These are phyloP conservation scores for Molorchus minor DNA, from an alignment of 2,888 invertebrate genomes.

Conservation along the genomic window DNA sequence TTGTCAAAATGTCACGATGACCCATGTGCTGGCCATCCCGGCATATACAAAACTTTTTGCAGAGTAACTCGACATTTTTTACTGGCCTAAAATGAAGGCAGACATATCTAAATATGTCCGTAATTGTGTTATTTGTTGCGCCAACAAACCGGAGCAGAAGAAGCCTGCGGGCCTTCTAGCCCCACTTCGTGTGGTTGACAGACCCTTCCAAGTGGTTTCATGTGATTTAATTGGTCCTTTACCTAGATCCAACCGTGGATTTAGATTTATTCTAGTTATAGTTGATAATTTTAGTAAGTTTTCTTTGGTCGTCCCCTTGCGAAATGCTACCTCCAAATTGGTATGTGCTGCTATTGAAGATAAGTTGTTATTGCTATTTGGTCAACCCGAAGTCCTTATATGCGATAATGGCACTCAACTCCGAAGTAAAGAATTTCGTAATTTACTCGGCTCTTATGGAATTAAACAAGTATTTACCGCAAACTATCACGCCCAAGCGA, in stretches of 20 bases:
- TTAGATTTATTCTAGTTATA: too few species aligned
- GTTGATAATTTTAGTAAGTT: conserved; percentile 40
- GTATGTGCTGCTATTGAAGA: conserved; percentile 31
- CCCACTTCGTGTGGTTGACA: not conserved
- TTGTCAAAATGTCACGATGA: conserved; percentile 8
- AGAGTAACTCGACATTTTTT: not conserved
- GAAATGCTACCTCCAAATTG: conserved; percentile 25
- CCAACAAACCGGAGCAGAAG: conserved; percentile 26
- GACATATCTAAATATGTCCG: conserved; percentile 27
- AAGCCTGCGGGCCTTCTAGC: conserved; percentile 21
- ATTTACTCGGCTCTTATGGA: conserved; percentile 19
- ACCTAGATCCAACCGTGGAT: conserved; percentile 23
- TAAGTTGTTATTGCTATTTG: conserved; percentile 33
- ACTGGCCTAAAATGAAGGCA: conserved; percentile 28
- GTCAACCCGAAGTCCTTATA: conserved; percentile 33
- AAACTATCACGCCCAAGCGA: conserved; percentile 29
- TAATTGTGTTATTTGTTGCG: conserved; percentile 24
- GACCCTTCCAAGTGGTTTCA: conserved; percentile 34
- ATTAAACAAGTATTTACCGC: conserved; percentile 28
- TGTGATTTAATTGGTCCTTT: too few species aligned
- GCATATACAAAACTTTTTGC: conserved; percentile 19
- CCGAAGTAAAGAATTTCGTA: conserved; percentile 21
- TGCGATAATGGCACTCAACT: conserved; percentile 39
- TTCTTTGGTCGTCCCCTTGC: conserved; percentile 31
- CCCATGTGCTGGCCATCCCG: conserved; percentile 9